Percentiles rank a stretch among this genome's conserved stretches.
phyloP scores from a whole-genome alignment of 2,797 vertebrate species.

The Pampus argenteus region DNA sequence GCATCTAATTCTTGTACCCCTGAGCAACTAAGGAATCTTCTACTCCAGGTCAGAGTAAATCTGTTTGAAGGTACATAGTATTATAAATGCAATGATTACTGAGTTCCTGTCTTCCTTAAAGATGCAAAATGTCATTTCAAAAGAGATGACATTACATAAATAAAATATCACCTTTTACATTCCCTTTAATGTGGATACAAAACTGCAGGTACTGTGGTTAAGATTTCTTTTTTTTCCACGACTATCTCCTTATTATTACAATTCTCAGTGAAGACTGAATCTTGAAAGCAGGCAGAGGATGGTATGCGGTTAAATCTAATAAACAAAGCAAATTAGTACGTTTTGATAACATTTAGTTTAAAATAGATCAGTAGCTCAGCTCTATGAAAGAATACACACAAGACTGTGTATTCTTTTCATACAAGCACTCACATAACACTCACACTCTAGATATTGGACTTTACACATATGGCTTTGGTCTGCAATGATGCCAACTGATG shows the following conservation, averaged over 20 bases:
- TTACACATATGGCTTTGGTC: neutral
- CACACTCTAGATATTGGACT: neutral
- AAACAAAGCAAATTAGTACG: neutral
- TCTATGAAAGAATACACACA: neutral
- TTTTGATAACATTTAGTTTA: neutral
- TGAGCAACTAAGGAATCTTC: conserved; percentile 6
- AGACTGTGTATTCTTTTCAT: no score
- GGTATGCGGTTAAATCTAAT: neutral
- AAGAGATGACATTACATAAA: neutral
- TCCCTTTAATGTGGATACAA: no score
- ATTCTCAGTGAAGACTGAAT: conserved; percentile 3
- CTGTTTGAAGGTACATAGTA: neutral
- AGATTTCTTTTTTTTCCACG: no score
- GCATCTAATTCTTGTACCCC: neutral
- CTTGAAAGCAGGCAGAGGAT: neutral
- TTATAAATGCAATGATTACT: neutral
- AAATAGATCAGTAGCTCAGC: neutral
- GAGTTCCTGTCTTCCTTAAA: neutral
- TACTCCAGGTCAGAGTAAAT: neutral
- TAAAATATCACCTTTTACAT: neutral
- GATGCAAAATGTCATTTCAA: neutral
- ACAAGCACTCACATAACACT: neutral
- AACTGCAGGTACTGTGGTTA: no score
- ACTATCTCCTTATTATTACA: neutral
- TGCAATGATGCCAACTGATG: neutral